phyloP scores from a whole-genome alignment of 2,113 vertebrate species.

The Octodon degus region DNA sequence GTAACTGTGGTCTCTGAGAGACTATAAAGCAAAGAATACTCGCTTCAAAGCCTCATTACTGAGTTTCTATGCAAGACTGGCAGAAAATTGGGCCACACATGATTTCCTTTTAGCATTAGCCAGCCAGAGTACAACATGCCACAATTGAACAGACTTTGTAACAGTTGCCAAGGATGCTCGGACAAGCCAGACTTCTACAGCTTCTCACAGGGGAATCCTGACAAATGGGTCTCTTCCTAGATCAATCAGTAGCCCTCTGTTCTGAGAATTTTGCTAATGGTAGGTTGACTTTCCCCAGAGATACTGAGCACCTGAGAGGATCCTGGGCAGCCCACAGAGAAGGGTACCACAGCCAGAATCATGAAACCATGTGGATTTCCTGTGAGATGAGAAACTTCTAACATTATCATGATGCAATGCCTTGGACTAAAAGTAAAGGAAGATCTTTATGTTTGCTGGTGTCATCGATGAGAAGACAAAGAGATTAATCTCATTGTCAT shows the following conservation, averaged over 20 bases:
- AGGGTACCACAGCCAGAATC: neutral
- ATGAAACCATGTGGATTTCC: neutral
- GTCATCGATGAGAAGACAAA: slow-evolving; percentile 3
- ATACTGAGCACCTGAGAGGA: neutral
- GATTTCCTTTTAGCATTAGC: slow-evolving; percentile 65
- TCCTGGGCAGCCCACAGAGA: neutral
- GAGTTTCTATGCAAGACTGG: slow-evolving; percentile 63
- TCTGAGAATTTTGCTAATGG: slow-evolving; percentile 57
- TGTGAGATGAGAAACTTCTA: slow-evolving; percentile 44
- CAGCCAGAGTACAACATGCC: slow-evolving; percentile 56
- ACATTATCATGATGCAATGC: neutral
- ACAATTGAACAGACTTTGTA: slow-evolving; percentile 49
- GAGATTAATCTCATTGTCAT: slow-evolving; percentile 62
- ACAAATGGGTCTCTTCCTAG: slow-evolving; percentile 61
- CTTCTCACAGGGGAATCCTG: slow-evolving; percentile 51
- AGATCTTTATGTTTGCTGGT: slow-evolving; percentile 14
- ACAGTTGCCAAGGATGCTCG: slow-evolving; percentile 68
- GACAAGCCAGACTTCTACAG: slow-evolving; percentile 66
- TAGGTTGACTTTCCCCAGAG: slow-evolving; percentile 31
- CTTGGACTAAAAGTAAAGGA: slow-evolving; percentile 22
- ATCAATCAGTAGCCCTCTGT: slow-evolving; percentile 56
- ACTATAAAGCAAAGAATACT: slow-evolving; percentile 51
- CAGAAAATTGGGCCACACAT: slow-evolving; percentile 50
- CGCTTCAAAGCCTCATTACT: slow-evolving; percentile 48
- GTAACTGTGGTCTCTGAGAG: slow-evolving; percentile 34